Percentiles rank a stretch among this genome's conserved stretches.
Evolutionary conservation across 2,888 invertebrate species (phyloP).

Genomic region (Plagodis pulveraria): DNA sequence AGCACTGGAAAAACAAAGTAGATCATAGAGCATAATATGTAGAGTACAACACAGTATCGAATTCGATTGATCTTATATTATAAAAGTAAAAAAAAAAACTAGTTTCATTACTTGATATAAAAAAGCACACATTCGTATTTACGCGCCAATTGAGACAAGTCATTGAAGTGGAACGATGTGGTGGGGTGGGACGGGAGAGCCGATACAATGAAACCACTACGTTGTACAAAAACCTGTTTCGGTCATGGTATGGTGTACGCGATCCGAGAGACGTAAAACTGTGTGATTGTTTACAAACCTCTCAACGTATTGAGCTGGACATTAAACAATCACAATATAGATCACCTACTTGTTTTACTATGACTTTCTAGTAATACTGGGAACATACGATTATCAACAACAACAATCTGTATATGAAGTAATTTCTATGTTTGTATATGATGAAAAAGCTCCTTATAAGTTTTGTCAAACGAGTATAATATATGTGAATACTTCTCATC

Average conservation of each 20-base stretch:
- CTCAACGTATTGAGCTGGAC: conserved; percentile 23
- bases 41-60: neutral
- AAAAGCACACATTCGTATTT: conserved; percentile 33
- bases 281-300: conserved; percentile 42
- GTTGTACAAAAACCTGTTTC: conserved; percentile 79
- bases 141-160: conserved; percentile 60
- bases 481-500: no score
- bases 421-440: no score
- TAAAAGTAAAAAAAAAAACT: neutral
- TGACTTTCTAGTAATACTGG: no score
- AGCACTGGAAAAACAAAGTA: conserved; percentile 60
- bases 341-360: no score
- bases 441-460: no score
- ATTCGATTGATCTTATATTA: neutral
- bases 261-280: conserved; percentile 52
- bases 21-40: conserved; percentile 2
- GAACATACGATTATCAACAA: no score
- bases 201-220: conserved; percentile 74
- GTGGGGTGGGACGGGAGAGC: conserved; percentile 44
- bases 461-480: no score
- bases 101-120: neutral
- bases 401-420: no score
- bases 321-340: neutral
- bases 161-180: conserved; percentile 49
- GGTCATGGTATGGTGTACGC: conserved; percentile 68